phyloP scores from a whole-genome alignment of 2,113 vertebrate species.

The Anolis sagrei region DNA sequence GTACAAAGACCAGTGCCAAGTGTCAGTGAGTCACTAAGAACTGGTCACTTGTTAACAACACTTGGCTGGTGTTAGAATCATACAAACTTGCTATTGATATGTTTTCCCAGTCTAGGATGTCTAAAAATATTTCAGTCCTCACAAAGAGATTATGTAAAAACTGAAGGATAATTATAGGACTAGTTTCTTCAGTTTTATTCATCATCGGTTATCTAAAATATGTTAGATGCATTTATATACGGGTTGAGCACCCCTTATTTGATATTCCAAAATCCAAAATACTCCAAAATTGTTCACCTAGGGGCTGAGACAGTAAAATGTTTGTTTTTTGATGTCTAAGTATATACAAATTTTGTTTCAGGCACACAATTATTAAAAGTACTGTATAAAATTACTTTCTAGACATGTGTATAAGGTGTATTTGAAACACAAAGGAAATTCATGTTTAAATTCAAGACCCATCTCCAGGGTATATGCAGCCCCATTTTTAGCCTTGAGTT shows the following conservation, averaged over 20 bases:
- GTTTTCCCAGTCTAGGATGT: slow-evolving; percentile 32
- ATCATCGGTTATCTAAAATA: background rate
- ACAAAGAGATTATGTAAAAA: slow-evolving; percentile 26
- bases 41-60: slow-evolving; percentile 33
- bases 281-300: too few species aligned
- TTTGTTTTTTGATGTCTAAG: too few species aligned
- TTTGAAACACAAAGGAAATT: too few species aligned
- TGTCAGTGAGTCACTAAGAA: slow-evolving; percentile 58
- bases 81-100: slow-evolving; percentile 33
- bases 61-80: slow-evolving; percentile 32
- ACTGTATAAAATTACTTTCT: too few species aligned
- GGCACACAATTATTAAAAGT: too few species aligned
- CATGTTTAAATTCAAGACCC: too few species aligned
- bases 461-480: too few species aligned
- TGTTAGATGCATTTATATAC: background rate
- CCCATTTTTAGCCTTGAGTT: too few species aligned
- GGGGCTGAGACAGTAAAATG: too few species aligned
- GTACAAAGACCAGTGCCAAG: slow-evolving; percentile 57
- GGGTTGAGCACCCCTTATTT: background rate
- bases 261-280: background rate
- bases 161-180: slow-evolving; percentile 44
- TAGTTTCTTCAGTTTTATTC: background rate
- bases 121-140: slow-evolving; percentile 41
- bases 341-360: too few species aligned
- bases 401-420: too few species aligned